A percentile compares a stretch with the other conserved stretches of the same genome.
Evolutionary conservation across 35 echinoderm and acorn worm species (phyloP).

Genomic region (Heliocidaris erythrogramma): DNA sequence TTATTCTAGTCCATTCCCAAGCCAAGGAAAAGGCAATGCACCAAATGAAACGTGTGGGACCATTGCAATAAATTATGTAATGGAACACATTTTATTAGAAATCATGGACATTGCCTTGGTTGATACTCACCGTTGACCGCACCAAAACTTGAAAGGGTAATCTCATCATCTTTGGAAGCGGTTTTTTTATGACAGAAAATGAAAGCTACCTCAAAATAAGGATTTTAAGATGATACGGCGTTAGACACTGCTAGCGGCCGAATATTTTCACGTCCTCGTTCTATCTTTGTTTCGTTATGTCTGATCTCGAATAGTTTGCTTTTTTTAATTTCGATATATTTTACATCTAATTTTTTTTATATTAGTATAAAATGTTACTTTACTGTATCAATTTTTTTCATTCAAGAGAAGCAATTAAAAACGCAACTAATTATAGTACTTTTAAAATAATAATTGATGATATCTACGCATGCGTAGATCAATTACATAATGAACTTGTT

Average conservation of each 20-base stretch:
- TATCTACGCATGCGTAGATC: not conserved
- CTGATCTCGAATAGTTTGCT: not conserved
- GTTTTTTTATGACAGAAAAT: not conserved
- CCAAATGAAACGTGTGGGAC: not conserved
- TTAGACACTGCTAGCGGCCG: conserved; percentile 49
- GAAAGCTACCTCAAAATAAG: not conserved
- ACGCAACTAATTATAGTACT: not conserved
- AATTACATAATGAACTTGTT: not conserved
- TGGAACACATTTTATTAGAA: not conserved
- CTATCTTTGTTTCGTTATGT: not conserved
- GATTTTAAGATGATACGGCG: not conserved
- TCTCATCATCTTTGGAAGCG: not conserved
- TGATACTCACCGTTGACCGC: not conserved
- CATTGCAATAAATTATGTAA: not conserved
- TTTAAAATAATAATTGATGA: not conserved
- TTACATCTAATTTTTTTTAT: not conserved
- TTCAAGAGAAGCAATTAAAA: not conserved
- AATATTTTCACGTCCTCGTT: not conserved
- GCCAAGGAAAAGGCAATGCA: not conserved
- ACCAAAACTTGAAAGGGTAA: not conserved
- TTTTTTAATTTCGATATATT: not conserved
- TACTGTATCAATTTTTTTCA: not conserved
- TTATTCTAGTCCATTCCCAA: too few relatives aligned
- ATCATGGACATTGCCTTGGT: not conserved
- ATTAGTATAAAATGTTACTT: not conserved